phyloP scores from a whole-genome alignment of 2,113 vertebrate genomes.

The Antechinus stuartii region DNA sequence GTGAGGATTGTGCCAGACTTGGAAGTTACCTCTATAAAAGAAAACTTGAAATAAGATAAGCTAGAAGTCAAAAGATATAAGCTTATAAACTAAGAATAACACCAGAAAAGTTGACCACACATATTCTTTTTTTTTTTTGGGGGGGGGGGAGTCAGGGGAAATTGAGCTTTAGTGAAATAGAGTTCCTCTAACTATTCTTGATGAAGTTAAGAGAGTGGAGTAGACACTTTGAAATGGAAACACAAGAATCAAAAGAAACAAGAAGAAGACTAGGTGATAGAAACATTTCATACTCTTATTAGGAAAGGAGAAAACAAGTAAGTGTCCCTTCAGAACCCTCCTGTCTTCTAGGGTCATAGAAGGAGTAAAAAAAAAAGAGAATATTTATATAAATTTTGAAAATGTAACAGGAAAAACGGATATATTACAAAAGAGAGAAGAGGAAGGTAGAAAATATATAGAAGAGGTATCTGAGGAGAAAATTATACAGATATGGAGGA shows the following conservation, averaged over 20 bases:
- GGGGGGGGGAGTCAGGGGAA: too few relatives aligned
- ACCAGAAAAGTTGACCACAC: too few relatives aligned
- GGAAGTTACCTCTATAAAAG: neutral
- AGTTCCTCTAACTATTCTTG: neutral
- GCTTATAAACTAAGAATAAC: neutral
- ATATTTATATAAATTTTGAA: neutral
- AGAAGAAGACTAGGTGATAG: neutral
- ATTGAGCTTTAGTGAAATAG: too few relatives aligned
- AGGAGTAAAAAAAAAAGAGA: neutral
- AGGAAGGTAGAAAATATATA: neutral
- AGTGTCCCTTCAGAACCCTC: too few relatives aligned
- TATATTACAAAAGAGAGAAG: neutral
- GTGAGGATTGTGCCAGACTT: too few relatives aligned
- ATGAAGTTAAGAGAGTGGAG: neutral
- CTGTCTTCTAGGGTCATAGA: too few relatives aligned
- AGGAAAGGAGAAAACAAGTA: too few relatives aligned
- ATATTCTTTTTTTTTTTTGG: too few relatives aligned
- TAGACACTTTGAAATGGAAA: neutral
- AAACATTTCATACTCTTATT: neutral
- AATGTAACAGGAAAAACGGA: neutral
- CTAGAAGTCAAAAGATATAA: neutral
- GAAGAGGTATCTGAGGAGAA: neutral
- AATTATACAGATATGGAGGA: neutral
- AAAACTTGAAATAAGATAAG: neutral
- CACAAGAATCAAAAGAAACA: neutral